Evolutionary conservation across 2,888 invertebrate species (phyloP).

Genomic region (Bombyx huttoni): DNA sequence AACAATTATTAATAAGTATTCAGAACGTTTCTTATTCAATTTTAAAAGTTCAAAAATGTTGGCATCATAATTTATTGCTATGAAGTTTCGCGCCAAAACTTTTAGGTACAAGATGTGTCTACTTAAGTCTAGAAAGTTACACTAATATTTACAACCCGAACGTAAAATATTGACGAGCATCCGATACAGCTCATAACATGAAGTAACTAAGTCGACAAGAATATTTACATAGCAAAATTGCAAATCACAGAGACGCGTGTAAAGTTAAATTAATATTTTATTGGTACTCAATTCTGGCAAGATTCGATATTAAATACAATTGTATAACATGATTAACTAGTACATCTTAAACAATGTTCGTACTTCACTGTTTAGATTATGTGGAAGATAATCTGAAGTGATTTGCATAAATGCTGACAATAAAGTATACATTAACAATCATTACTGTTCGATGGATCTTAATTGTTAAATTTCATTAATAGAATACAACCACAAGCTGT

Average conservation of each 20-base stretch:
- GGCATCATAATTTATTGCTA: constrained; percentile 70
- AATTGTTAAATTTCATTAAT: background rate
- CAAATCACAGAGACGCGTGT: constrained; percentile 65
- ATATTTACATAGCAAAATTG: constrained; percentile 64
- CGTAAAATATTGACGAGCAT: constrained; percentile 49
- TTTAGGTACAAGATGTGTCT: constrained; percentile 64
- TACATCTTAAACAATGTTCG: background rate
- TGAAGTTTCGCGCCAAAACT: constrained; percentile 49
- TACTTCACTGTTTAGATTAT: background rate
- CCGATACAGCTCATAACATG: constrained; percentile 45
- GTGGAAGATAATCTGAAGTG: background rate
- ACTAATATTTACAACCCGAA: constrained; percentile 64
- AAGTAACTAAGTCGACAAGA: constrained; percentile 64
- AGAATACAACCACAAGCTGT: constrained; percentile 1
- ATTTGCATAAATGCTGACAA: background rate
- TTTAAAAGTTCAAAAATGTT: constrained; percentile 50
- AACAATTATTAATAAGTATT: constrained; percentile 60
- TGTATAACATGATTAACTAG: background rate
- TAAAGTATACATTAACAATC: background rate
- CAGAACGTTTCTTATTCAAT: constrained; percentile 42
- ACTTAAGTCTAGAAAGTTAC: constrained; percentile 49
- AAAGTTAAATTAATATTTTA: constrained; percentile 7
- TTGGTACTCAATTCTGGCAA: background rate
- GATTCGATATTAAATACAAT: background rate
- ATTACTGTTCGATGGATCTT: background rate